These are phyloP conservation scores for Hiodon tergisus DNA, from an alignment of 2,113 vertebrate genomes.

Conservation along the genomic window DNA sequence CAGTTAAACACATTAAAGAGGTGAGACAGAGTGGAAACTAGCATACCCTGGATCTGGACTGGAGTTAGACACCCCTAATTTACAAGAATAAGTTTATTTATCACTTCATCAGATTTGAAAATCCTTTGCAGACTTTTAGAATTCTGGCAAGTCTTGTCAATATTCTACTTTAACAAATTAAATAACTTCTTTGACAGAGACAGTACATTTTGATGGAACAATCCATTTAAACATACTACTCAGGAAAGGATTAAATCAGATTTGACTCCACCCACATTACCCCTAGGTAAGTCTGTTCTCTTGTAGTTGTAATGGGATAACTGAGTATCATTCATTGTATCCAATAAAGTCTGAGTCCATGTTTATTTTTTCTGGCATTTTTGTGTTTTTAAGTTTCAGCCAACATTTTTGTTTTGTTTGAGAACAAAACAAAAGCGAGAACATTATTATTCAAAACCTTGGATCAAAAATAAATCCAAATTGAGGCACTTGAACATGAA, in stretches of 20 bases:
- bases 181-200: not conserved
- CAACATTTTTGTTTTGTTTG: slow-evolving; percentile 47
- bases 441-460: slow-evolving; percentile 46
- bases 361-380: slow-evolving; percentile 20
- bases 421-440: slow-evolving; percentile 38
- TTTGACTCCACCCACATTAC: no score
- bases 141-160: not conserved
- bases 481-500: slow-evolving; percentile 44
- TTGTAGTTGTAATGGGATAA: not conserved
- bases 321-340: not conserved
- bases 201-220: not conserved
- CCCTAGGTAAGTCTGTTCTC: not conserved
- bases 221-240: not conserved
- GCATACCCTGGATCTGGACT: no score
- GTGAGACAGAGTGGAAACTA: no score
- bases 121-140: not conserved
- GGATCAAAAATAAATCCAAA: slow-evolving; percentile 56
- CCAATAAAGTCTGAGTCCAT: not conserved
- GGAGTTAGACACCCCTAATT: no score
- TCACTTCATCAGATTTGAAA: no score
- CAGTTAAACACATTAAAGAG: no score
- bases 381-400: slow-evolving; percentile 43
- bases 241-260: not conserved
- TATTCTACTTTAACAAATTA: no score
- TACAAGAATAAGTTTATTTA: no score